These are phyloP conservation scores for Cephus rjabovi DNA, from an alignment of 2,888 invertebrate genomes.

Conservation along the genomic window DNA sequence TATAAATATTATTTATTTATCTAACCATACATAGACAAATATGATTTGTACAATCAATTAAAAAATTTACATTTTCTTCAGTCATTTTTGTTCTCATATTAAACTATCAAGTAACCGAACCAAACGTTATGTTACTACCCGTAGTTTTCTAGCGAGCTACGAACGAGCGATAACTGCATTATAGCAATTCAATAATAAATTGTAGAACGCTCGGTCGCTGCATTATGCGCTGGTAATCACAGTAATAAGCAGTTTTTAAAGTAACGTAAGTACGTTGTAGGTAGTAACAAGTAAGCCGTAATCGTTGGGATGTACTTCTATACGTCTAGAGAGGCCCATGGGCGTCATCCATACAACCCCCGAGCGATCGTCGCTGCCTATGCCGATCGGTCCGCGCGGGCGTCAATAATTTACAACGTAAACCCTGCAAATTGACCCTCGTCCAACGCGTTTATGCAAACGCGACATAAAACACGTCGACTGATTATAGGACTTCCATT, in stretches of 20 bases:
- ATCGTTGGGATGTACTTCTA: constrained; percentile 49
- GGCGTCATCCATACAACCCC: constrained; percentile 44
- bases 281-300: constrained; percentile 61
- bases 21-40: neutral
- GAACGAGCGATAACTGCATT: constrained; percentile 42
- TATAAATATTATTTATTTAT: neutral
- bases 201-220: constrained; percentile 53
- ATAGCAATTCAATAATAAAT: constrained; percentile 62
- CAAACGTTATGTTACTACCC: constrained; percentile 1
- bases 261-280: constrained; percentile 61
- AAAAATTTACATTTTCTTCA: neutral
- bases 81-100: neutral
- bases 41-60: neutral
- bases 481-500: constrained; percentile 23
- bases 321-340: constrained; percentile 40
- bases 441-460: constrained; percentile 32
- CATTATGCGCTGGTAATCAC: constrained; percentile 61
- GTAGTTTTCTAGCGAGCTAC: constrained; percentile 8
- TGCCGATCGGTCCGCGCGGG: constrained; percentile 20
- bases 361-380: constrained; percentile 16
- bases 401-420: constrained; percentile 43
- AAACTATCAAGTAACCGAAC: neutral
- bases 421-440: constrained; percentile 34
- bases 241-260: constrained; percentile 63
- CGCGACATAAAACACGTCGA: constrained; percentile 32